Conservation (phyloP, 1,140 invertebrate species). For the Cotesia vestalis region DNA sequence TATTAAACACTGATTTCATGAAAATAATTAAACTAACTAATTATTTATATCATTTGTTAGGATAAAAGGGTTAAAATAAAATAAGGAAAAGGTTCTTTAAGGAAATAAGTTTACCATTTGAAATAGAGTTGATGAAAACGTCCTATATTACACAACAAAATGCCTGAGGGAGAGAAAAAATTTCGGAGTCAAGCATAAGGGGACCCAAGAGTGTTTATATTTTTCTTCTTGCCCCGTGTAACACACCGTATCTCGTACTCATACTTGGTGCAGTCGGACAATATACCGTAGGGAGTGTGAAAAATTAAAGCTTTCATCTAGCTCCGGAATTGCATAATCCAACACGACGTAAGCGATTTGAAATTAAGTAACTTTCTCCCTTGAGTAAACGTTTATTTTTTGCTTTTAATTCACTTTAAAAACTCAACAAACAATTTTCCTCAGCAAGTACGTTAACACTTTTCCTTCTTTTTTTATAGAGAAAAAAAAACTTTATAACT, state of each 20-base stretch:
- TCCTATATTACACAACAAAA: conserved; percentile 27
- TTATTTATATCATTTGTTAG: conserved; percentile 28
- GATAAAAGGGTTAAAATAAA: conserved; percentile 22
- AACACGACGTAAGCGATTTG: neutral
- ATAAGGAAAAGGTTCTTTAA: conserved; percentile 11
- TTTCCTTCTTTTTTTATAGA: neutral
- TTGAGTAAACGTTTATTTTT: conserved; percentile 1
- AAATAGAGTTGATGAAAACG: conserved; percentile 22
- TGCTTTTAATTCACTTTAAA: conserved; percentile 29
- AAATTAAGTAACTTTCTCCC: no score
- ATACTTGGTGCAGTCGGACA: neutral
- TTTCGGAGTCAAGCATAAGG: conserved; percentile 14
- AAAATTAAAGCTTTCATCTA: conserved; percentile 35
- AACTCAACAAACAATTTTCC: neutral
- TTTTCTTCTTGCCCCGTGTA: conserved; percentile 1
- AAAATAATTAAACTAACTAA: conserved; percentile 1
- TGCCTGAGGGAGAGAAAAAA: conserved; percentile 10
- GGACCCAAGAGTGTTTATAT: conserved; percentile 16
- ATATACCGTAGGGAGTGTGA: conserved; percentile 10
- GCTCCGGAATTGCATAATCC: conserved; percentile 23
- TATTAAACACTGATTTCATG: no score
- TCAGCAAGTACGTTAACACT: neutral
- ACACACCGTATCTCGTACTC: no score
- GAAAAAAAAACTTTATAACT: neutral
- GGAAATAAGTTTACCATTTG: conserved; percentile 24